Conservation (phyloP, 2,113 vertebrate species). For the Nycticryphes semicollaris region DNA sequence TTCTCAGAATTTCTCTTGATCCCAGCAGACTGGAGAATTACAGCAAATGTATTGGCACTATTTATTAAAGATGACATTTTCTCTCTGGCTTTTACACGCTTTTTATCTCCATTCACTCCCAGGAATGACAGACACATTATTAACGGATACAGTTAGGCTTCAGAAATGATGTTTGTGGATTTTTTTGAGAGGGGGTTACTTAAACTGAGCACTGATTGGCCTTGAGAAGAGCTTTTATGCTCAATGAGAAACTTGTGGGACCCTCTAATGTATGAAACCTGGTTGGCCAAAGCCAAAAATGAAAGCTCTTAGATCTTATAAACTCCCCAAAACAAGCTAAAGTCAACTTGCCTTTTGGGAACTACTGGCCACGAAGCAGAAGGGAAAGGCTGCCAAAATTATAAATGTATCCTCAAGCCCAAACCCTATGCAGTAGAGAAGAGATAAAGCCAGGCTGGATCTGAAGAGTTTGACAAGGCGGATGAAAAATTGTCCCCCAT, state of each 20-base stretch:
- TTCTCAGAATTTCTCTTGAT: background rate
- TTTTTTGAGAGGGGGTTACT: background rate
- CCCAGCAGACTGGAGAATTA: background rate
- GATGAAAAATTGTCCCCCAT: background rate
- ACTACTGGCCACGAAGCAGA: background rate
- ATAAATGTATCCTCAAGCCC: background rate
- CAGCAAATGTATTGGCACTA: background rate
- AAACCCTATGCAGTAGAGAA: background rate
- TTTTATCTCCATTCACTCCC: background rate
- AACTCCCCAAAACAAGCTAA: background rate
- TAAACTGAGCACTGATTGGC: background rate
- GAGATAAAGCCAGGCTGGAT: background rate
- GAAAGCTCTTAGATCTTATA: background rate
- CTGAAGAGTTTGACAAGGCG: background rate
- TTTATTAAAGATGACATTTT: background rate
- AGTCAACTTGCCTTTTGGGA: background rate
- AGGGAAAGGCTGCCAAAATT: background rate
- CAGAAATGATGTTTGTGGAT: background rate
- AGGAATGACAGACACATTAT: background rate
- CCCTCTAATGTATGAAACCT: background rate
- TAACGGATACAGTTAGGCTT: background rate
- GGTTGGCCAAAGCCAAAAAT: background rate
- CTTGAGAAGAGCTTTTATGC: background rate
- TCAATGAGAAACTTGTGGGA: background rate
- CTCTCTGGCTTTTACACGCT: background rate